Conservation (phyloP, 2,113 vertebrate species). For the Cnemophilus loriae region DNA sequence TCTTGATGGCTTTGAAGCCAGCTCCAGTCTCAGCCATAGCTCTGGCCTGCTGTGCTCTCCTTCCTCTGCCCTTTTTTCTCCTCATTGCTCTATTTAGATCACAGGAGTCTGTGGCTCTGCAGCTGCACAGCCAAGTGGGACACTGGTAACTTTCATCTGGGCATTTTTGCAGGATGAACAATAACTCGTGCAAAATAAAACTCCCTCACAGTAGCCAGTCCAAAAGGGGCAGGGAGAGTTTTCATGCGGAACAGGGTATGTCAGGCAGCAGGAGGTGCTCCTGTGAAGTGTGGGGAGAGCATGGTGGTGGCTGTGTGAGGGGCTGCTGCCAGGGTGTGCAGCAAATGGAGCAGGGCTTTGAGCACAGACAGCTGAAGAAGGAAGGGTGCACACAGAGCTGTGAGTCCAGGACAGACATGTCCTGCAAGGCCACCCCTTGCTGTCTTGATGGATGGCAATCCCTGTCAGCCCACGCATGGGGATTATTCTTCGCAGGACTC, state of each 20-base stretch:
- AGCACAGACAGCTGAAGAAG: neutral
- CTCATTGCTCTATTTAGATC: neutral
- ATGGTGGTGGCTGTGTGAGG: rapidly evolving
- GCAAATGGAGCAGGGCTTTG: rapidly evolving
- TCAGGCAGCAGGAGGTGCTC: neutral
- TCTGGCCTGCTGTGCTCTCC: neutral
- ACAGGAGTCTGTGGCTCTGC: neutral
- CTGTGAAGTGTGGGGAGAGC: neutral
- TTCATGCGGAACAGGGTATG: neutral
- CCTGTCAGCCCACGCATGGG: neutral
- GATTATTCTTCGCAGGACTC: conserved; percentile 10
- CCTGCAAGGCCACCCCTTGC: neutral
- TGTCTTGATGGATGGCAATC: neutral
- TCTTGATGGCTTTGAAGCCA: neutral
- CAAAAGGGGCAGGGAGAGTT: neutral
- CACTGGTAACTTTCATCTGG: neutral
- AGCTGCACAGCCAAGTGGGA: neutral
- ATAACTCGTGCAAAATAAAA: neutral
- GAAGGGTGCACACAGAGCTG: neutral
- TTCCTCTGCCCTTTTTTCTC: neutral
- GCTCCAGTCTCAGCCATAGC: neutral
- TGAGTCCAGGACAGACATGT: neutral
- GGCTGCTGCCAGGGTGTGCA: neutral
- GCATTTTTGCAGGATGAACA: neutral
- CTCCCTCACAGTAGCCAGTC: neutral